A percentile compares a stretch with the other conserved stretches of the same genome.
Evolutionary conservation across 2,888 invertebrate species (phyloP).

Genomic region (Rhaphigaster nebulosa): DNA sequence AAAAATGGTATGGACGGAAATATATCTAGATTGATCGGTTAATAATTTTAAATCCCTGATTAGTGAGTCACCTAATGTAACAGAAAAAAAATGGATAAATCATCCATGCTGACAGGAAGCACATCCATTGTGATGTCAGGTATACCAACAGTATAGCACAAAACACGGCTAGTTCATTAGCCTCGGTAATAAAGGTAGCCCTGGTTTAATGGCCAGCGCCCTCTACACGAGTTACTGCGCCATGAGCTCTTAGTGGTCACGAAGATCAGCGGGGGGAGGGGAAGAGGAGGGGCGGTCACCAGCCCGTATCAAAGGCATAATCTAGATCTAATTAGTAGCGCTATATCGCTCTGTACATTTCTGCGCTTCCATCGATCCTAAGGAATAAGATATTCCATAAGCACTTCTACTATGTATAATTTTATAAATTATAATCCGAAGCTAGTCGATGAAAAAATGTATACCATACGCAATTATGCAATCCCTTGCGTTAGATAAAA

Average conservation of each 20-base stretch:
- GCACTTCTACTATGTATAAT: not conserved
- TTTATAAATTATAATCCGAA: not conserved
- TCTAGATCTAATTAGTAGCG: not conserved
- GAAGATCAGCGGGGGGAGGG: not conserved
- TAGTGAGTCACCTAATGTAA: not conserved
- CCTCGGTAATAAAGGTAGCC: conserved; percentile 31
- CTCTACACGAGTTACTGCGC: not conserved
- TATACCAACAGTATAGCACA: not conserved
- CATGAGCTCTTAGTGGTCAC: not conserved
- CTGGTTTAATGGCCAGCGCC: not conserved
- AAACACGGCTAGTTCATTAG: conserved; percentile 3
- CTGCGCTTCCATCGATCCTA: not conserved
- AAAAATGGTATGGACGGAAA: no score
- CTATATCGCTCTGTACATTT: not conserved
- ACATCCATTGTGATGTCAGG: conserved; percentile 27
- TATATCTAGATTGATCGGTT: not conserved
- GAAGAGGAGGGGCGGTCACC: not conserved
- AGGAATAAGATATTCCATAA: not conserved
- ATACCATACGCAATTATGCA: no score
- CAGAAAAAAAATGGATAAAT: not conserved
- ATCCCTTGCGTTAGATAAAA: no score
- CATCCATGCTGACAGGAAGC: conserved; percentile 14
- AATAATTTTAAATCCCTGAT: not conserved
- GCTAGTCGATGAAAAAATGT: no score
- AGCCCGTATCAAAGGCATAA: not conserved